Evolutionary conservation across 2,888 invertebrate species (phyloP).

Genomic region (Chymomyza procnemis): DNA sequence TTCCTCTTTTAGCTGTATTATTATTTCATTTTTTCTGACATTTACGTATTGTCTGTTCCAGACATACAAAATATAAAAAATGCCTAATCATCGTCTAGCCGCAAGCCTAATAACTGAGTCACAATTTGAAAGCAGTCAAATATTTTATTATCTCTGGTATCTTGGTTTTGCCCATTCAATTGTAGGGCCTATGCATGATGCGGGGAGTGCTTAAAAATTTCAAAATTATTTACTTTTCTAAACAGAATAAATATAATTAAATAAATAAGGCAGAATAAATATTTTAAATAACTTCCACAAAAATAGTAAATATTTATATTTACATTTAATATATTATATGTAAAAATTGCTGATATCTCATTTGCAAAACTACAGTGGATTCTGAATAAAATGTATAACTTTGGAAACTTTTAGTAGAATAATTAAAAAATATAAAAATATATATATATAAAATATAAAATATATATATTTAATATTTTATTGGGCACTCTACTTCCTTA

Average conservation of each 20-base stretch:
- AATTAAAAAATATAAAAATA: too few relatives aligned
- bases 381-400: too few relatives aligned
- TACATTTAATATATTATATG: too few relatives aligned
- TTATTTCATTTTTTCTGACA: background rate
- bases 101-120: background rate
- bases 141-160: background rate
- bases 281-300: conserved; percentile 14
- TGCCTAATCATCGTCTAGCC: background rate
- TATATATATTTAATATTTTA: too few relatives aligned
- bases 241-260: too few relatives aligned
- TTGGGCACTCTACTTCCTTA: too few relatives aligned
- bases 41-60: background rate
- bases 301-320: background rate
- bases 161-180: background rate
- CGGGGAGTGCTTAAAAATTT: background rate
- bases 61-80: background rate
- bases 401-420: too few relatives aligned
- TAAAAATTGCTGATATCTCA: too few relatives aligned
- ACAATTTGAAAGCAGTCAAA: background rate
- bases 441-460: too few relatives aligned
- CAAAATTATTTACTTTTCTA: too few relatives aligned
- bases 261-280: conserved; percentile 60
- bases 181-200: background rate
- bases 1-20: background rate
- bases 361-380: too few relatives aligned